Conservation (phyloP, 2,113 vertebrate genomes). For the Leuciscus idus region DNA sequence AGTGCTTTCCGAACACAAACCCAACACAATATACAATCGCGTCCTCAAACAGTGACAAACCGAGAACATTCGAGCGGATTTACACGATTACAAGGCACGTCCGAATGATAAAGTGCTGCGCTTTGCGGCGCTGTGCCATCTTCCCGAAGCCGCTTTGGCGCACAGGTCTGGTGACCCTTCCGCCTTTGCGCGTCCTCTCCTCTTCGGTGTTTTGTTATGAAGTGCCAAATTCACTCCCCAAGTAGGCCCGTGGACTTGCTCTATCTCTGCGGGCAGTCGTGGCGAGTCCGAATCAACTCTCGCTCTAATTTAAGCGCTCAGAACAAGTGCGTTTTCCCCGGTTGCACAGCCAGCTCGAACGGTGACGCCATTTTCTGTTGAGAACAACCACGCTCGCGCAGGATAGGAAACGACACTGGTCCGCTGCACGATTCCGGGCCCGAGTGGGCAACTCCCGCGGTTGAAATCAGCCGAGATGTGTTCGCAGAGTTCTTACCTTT, state of each 20-base stretch:
- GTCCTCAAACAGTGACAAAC: background rate
- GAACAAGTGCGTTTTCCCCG: slow-evolving; percentile 75
- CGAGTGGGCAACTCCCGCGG: slow-evolving; percentile 41
- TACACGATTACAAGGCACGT: slow-evolving; percentile 33
- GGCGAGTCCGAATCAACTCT: slow-evolving; percentile 30
- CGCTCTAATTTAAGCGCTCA: slow-evolving; percentile 64
- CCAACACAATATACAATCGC: slow-evolving; percentile 28
- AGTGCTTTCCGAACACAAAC: slow-evolving; percentile 30
- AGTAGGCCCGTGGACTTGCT: slow-evolving; percentile 50
- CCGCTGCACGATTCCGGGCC: slow-evolving; percentile 68
- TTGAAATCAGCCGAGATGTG: slow-evolving; percentile 37
- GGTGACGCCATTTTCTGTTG: slow-evolving; percentile 86
- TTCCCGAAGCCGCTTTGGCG: slow-evolving; percentile 81
- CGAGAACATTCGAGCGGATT: background rate
- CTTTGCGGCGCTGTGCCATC: slow-evolving; percentile 79
- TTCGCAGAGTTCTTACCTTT: slow-evolving; percentile 70
- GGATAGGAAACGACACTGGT: slow-evolving; percentile 69
- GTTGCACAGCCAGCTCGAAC: slow-evolving; percentile 79
- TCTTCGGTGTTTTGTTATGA: slow-evolving; percentile 56
- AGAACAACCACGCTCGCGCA: slow-evolving; percentile 79
- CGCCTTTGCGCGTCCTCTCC: slow-evolving; percentile 83
- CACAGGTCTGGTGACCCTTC: slow-evolving; percentile 83
- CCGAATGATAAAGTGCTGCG: slow-evolving; percentile 73
- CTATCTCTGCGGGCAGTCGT: slow-evolving; percentile 18
- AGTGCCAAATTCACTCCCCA: slow-evolving; percentile 1